phyloP scores from a whole-genome alignment of 2,797 vertebrate genomes.

The Myripristis murdjan region DNA sequence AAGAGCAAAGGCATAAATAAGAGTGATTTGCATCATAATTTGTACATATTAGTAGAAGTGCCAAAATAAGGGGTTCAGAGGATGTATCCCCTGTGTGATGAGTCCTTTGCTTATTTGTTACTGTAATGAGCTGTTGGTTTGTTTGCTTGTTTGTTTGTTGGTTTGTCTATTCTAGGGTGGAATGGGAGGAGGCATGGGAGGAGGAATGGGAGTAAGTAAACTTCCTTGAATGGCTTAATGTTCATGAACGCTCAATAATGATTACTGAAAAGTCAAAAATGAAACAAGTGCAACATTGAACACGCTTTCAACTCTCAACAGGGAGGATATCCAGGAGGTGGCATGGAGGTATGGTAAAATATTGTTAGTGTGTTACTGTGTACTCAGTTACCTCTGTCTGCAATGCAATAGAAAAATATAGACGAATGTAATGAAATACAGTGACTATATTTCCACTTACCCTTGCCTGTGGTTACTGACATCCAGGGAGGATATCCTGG shows the following conservation, averaged over 20 bases:
- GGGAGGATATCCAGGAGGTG: slow-evolving; percentile 64
- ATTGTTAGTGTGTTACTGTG: background rate
- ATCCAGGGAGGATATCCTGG: slow-evolving; percentile 69
- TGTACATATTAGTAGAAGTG: too few species aligned
- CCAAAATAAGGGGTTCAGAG: too few species aligned
- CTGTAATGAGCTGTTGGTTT: too few species aligned
- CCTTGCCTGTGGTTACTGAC: background rate
- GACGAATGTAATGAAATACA: background rate
- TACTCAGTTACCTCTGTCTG: background rate
- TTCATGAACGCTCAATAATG: background rate
- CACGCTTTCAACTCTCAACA: slow-evolving; percentile 21
- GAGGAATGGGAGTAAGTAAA: slow-evolving; percentile 55
- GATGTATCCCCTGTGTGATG: too few species aligned
- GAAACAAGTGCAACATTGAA: background rate
- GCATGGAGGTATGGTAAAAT: slow-evolving; percentile 60
- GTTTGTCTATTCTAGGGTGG: slow-evolving; percentile 63
- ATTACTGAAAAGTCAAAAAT: background rate
- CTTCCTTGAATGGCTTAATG: background rate
- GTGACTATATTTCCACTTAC: background rate
- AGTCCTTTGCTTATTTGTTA: too few species aligned
- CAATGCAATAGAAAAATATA: background rate
- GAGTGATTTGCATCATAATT: too few species aligned
- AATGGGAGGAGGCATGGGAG: slow-evolving; percentile 56
- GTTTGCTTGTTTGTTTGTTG: too few species aligned
- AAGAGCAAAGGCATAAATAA: too few species aligned